A percentile compares a stretch with the other conserved stretches of the same genome.
These are phyloP conservation scores for Petroica traversi DNA, from an alignment of 2,113 vertebrate species.

Conservation along the genomic window DNA sequence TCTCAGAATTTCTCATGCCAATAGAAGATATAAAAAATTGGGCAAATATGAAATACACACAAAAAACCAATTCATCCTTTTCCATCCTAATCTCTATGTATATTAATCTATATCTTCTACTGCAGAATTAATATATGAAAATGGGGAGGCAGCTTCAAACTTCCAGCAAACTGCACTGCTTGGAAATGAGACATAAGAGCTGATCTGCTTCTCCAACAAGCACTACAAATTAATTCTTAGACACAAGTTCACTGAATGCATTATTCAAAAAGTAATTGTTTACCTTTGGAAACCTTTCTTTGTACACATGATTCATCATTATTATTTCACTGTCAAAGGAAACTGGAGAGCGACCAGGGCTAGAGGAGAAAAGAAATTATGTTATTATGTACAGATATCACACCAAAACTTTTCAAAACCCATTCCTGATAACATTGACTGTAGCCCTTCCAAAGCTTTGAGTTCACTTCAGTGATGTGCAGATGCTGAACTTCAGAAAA, in stretches of 20 bases:
- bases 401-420: background rate
- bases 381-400: background rate
- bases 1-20: background rate
- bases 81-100: background rate
- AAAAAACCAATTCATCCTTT: background rate
- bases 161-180: background rate
- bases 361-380: constrained; percentile 67
- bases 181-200: background rate
- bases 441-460: background rate
- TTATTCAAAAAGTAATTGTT: constrained; percentile 46
- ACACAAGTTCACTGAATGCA: background rate
- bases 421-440: background rate
- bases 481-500: background rate
- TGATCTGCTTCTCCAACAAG: background rate
- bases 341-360: constrained; percentile 93
- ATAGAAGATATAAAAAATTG: background rate
- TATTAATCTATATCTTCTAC: background rate
- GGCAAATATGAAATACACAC: background rate
- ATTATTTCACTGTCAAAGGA: constrained; percentile 98
- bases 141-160: background rate
- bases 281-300: constrained; percentile 98
- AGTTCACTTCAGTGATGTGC: background rate
- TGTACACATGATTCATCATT: constrained; percentile 99
- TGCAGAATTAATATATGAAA: background rate
- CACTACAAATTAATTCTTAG: background rate